A percentile compares a stretch with the other conserved stretches of the same genome.
phyloP scores from a whole-genome alignment of 2,888 invertebrate genomes.

The Timema cristinae region DNA sequence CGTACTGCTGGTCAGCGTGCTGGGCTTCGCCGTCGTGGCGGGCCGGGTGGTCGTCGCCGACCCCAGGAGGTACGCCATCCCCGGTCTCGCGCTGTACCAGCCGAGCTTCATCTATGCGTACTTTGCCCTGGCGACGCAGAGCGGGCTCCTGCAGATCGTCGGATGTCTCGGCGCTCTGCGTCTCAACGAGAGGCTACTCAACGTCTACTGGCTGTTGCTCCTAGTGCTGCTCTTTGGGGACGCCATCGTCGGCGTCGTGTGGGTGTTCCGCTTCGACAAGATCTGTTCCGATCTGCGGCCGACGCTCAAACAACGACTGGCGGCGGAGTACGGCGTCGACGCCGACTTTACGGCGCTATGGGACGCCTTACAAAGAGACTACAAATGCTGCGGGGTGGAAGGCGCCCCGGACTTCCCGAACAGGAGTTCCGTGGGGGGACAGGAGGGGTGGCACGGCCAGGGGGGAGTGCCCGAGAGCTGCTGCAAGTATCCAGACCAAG shows the following conservation, averaged over 20 bases:
- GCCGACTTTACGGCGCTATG: constrained; percentile 70
- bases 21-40: constrained; percentile 74
- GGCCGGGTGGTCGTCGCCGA: constrained; percentile 46
- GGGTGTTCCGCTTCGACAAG: constrained; percentile 75
- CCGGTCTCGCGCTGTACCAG: constrained; percentile 71
- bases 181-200: constrained; percentile 74
- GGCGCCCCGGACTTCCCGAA: constrained; percentile 48
- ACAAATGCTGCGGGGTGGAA: constrained; percentile 74
- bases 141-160: constrained; percentile 63
- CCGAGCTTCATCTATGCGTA: constrained; percentile 82
- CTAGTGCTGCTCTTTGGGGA: constrained; percentile 77
- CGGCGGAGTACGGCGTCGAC: constrained; percentile 69
- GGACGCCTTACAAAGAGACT: constrained; percentile 71
- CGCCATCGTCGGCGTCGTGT: constrained; percentile 77
- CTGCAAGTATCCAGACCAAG: constrained; percentile 10
- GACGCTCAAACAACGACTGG: constrained; percentile 55
- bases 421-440: constrained; percentile 15
- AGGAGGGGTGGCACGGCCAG: background rate
- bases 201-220: constrained; percentile 78
- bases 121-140: constrained; percentile 72
- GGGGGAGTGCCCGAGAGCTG: constrained; percentile 22
- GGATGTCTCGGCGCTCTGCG: constrained; percentile 79
- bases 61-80: constrained; percentile 55
- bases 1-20: constrained; percentile 76
- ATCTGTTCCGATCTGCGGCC: constrained; percentile 72